Conservation (phyloP, 2,797 vertebrate species). For the Amblyopsis hoosieri region DNA sequence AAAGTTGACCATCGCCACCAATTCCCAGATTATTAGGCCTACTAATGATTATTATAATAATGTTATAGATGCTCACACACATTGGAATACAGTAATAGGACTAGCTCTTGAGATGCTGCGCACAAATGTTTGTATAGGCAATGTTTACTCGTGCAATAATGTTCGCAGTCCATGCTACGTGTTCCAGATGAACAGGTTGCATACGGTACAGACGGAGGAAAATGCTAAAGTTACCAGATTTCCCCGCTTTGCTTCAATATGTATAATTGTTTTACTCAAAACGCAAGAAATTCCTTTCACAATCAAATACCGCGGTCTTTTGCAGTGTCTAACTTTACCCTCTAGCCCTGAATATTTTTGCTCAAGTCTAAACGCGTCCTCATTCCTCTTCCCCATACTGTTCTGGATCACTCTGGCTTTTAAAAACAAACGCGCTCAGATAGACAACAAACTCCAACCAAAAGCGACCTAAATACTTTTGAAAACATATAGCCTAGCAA, state of each 20-base stretch:
- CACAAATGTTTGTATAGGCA: conserved; percentile 20
- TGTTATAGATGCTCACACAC: too few relatives aligned
- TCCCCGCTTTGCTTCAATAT: too few relatives aligned
- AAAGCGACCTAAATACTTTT: too few relatives aligned
- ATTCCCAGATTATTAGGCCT: too few relatives aligned
- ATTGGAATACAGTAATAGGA: too few relatives aligned
- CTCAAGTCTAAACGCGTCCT: conserved; percentile 66
- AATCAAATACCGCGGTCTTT: conserved; percentile 21
- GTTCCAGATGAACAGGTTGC: background rate
- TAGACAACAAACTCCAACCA: too few relatives aligned
- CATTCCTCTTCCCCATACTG: conserved; percentile 15
- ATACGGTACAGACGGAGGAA: conserved; percentile 6
- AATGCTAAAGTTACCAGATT: conserved; percentile 25
- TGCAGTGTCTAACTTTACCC: conserved; percentile 42
- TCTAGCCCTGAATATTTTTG: conserved; percentile 62
- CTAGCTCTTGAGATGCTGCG: conserved; percentile 11
- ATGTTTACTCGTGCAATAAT: background rate
- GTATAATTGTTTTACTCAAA: too few relatives aligned
- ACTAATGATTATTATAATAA: too few relatives aligned
- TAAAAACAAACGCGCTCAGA: conserved; percentile 15
- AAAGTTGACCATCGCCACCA: too few relatives aligned
- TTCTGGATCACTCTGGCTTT: conserved; percentile 23
- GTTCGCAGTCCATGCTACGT: background rate
- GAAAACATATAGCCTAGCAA: too few relatives aligned
- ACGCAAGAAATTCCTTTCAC: too few relatives aligned